Base-by-base conservation (phyloP, 2,797 vertebrate species). In the Thaleichthys pacificus region DNA sequence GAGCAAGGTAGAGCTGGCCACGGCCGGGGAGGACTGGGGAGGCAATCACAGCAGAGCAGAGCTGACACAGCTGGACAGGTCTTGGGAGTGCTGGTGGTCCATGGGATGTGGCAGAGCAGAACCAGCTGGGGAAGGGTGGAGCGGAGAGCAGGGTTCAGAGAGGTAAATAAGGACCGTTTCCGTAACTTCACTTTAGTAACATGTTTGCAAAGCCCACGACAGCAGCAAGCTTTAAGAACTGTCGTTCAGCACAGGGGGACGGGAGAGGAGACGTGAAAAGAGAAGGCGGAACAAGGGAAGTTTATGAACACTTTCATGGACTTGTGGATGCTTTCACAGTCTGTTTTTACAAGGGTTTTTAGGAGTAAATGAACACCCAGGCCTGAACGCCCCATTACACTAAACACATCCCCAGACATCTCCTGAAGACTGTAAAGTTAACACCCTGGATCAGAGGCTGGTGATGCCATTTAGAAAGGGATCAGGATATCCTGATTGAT, bases 251-350 rank as follows among this genome's bases (percentile, higher is more conserved):
- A 57, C 9, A 21, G 3, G 19, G 19, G 1, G 42, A 42, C 1
- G 2, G 22, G 19, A 51, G 21, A 66, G 15, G 42, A 28, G 47
- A 66, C 4, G 3, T 66, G 63, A 76, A 70, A 75, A 57, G 73
- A 68, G 72, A 42, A 35, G 49, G 62, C 66, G 57, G 58, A 68
- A 32, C 73, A 60, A 74, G 71, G 78, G 69, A 79, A 82, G 81
- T 87, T 91, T 85, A 91, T 91, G 82, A 87, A 87, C 66, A 76
- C 77, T 83, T 93, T 91, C 91, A 91, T 91, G 65, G 89, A 91
- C 88, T 89, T 80, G 38, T 79, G 75, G 80, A 70, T 81, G 76
- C 78, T 82, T 86, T 90, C 80, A 88, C 72, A 58, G 12, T 74
- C 70, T 69, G 57, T 14, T 84, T 91, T 93, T 90, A 93, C 81